A percentile compares a stretch with the other conserved stretches of the same genome.
Evolutionary conservation across 2,888 invertebrate genomes (phyloP).

Genomic region (Petrophora chlorosata): DNA sequence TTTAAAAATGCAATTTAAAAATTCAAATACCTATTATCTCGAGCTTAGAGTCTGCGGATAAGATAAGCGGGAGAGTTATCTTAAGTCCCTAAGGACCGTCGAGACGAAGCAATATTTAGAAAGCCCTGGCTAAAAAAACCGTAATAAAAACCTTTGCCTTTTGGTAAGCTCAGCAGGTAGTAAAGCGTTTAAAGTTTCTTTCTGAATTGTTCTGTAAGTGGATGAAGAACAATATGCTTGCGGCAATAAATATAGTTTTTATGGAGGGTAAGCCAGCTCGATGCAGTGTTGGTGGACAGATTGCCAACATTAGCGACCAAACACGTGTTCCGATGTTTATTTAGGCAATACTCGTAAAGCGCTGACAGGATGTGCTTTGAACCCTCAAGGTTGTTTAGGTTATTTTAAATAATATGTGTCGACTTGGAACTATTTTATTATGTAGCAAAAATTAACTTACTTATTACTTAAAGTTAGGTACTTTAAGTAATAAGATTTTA

Average conservation of each 20-base stretch:
- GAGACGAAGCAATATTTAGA: slow-evolving; percentile 65
- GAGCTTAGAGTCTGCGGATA: slow-evolving; percentile 60
- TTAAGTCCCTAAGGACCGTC: slow-evolving; percentile 54
- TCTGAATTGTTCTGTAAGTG: slow-evolving; percentile 59
- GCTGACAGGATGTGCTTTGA: slow-evolving; percentile 77
- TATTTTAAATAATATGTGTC: slow-evolving; percentile 54
- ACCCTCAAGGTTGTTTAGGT: slow-evolving; percentile 75
- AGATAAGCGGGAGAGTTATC: slow-evolving; percentile 71
- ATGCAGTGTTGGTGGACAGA: slow-evolving; percentile 47
- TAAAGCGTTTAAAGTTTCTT: slow-evolving; percentile 51
- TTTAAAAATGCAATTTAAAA: slow-evolving; percentile 39
- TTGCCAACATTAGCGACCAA: slow-evolving; percentile 60
- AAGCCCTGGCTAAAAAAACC: slow-evolving; percentile 58
- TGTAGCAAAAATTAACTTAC: no score
- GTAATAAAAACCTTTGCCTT: slow-evolving; percentile 59
- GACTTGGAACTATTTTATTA: no score
- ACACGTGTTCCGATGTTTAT: slow-evolving; percentile 78
- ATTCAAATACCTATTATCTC: slow-evolving; percentile 56
- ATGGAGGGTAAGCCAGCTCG: slow-evolving; percentile 49
- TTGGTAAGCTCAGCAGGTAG: slow-evolving; percentile 69
- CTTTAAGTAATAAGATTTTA: no score
- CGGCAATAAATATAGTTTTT: slow-evolving; percentile 66
- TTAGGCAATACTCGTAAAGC: slow-evolving; percentile 78
- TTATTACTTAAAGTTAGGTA: no score
- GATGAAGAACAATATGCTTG: slow-evolving; percentile 62